A percentile compares a stretch with the other conserved stretches of the same genome.
phyloP scores from a whole-genome alignment of 2,888 invertebrate genomes.

The Bruchidius siliquastri region DNA sequence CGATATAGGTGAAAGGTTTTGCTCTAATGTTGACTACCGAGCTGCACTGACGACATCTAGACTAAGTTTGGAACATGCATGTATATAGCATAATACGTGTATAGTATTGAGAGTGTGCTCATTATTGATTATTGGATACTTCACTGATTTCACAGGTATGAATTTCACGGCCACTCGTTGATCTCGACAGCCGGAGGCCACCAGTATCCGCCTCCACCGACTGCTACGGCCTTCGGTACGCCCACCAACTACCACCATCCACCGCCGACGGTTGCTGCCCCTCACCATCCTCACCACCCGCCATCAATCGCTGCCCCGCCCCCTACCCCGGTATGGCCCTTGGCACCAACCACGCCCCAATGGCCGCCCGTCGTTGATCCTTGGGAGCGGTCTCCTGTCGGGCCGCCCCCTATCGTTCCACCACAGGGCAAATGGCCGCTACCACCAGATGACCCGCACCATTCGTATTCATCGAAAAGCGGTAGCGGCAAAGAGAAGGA shows the following conservation, averaged over 20 bases:
- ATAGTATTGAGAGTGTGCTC: too few relatives aligned
- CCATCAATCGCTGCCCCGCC: constrained; percentile 16
- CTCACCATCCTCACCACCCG: not conserved
- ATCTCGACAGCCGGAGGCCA: constrained; percentile 30
- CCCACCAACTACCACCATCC: constrained; percentile 3
- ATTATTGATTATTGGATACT: too few relatives aligned
- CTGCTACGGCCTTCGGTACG: constrained; percentile 8
- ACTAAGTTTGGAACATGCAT: too few relatives aligned
- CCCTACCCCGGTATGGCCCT: constrained; percentile 23
- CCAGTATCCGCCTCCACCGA: constrained; percentile 16
- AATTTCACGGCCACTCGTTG: constrained; percentile 31
- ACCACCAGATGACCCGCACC: constrained; percentile 9
- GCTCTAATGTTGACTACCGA: too few relatives aligned
- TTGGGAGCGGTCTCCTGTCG: constrained; percentile 26
- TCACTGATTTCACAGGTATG: constrained; percentile 30
- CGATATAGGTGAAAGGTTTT: too few relatives aligned
- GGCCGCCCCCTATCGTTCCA: constrained; percentile 10
- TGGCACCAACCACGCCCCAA: constrained; percentile 21
- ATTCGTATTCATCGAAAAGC: constrained; percentile 3
- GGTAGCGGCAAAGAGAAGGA: constrained; percentile 17
- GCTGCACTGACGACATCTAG: too few relatives aligned
- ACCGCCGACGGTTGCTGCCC: constrained; percentile 7
- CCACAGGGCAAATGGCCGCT: constrained; percentile 7
- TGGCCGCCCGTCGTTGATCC: too few relatives aligned
- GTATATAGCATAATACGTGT: too few relatives aligned